phyloP scores from a whole-genome alignment of 2,888 invertebrate species.

The Buathra laborator region DNA sequence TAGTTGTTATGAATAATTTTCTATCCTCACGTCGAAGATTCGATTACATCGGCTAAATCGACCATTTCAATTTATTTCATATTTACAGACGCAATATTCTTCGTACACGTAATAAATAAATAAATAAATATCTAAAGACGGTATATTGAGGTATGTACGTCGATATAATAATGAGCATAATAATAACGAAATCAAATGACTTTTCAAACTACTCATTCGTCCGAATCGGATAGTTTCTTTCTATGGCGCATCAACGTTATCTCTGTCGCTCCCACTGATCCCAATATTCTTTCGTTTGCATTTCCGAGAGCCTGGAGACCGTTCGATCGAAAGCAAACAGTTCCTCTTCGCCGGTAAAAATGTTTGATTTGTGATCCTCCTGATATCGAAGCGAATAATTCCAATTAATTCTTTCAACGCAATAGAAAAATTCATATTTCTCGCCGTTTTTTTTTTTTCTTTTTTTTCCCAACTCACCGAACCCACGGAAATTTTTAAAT shows the following conservation, averaged over 20 bases:
- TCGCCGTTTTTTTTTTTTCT: not conserved
- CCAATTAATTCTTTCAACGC: not conserved
- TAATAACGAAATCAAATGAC: constrained; percentile 2
- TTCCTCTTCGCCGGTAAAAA: constrained; percentile 99
- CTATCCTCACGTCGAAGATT: not conserved
- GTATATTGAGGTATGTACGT: not conserved
- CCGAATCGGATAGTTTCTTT: constrained; percentile 26
- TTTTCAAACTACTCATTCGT: constrained; percentile 37
- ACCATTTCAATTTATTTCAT: constrained; percentile 34
- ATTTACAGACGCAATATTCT: constrained; percentile 32
- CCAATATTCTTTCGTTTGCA: constrained; percentile 99
- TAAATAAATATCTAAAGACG: constrained; percentile 39
- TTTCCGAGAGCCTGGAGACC: constrained; percentile 96
- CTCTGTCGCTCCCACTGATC: constrained; percentile 89
- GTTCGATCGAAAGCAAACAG: constrained; percentile 98
- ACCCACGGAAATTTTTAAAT: constrained; percentile 93
- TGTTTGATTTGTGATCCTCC: constrained; percentile 93
- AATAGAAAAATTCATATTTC: not conserved
- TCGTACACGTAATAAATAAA: constrained; percentile 15
- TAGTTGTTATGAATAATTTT: not conserved
- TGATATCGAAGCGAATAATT: constrained; percentile 78
- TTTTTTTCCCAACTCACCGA: too few relatives aligned
- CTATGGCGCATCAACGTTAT: constrained; percentile 72
- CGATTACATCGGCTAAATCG: not conserved
- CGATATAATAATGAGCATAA: not conserved